Evolutionary conservation across 1,140 invertebrate species (phyloP), one percentile per base, ranked within the genome.

Genomic region (Drosophila subpulchrella): DNA sequence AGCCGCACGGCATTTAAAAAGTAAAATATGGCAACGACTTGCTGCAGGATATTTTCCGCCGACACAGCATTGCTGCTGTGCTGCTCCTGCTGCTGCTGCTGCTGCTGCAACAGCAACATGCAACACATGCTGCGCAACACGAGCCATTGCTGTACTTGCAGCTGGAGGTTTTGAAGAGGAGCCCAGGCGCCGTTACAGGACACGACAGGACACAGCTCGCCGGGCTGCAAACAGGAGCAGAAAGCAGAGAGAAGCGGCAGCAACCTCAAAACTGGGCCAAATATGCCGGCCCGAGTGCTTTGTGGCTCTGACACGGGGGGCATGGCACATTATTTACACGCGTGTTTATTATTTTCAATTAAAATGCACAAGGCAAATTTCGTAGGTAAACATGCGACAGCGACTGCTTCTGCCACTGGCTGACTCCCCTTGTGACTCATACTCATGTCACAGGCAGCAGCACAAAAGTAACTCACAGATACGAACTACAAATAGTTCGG

Each of bases 261-360:
- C 27, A 44, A 48, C 34, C 73, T 68, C 62, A 80, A 78, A 86
- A 75, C 78, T 88, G 66, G 82, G 83, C 63, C 82, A 86, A 51
- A 20, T 55, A 27, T 36, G 42, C 66, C 53, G 55, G 54, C 12
- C 39, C 6, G 42, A 17, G 3, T 58, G 51, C 41, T 30, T 54
- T 68, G 58, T 81, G 77, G 41, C 36, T 60, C 58, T 88, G 79
- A 74, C 67, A 74, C 32, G 32, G 32, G 66, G 74, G 66, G 63
- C 82, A 71, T 62, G 63, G 59, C 79, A 78, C 83, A 86, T 86
- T 86, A 86, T 83, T 88, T 83, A 86, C 83, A 86, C 71, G 83
- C 83, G 83, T 86, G 83, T 86, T 86, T 86, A 88, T 86, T 86
- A 88, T 86, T 86, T 88, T 86, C 83, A 86, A 86, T 86, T 86